Percentiles rank a stretch among this genome's conserved stretches.
Evolutionary conservation across 2,888 invertebrate species (phyloP).

Genomic region (Nasonovia ribisnigri): DNA sequence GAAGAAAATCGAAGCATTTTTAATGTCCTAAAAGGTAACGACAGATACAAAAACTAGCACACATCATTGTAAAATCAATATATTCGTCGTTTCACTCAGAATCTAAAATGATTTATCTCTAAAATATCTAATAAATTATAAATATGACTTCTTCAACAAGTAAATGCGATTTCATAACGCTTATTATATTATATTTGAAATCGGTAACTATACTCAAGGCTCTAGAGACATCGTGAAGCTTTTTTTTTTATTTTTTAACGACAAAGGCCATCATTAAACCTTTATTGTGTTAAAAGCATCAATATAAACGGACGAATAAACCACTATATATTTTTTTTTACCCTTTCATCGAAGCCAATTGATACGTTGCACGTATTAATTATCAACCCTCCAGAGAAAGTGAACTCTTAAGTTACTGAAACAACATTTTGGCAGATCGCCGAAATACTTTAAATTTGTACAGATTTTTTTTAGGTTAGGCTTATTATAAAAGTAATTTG

Average conservation of each 20-base stretch:
- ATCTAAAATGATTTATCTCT: no score
- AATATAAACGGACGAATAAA: constrained; percentile 24
- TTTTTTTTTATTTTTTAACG: constrained; percentile 24
- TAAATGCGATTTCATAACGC: constrained; percentile 17
- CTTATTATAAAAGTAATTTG: neutral
- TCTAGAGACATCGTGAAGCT: constrained; percentile 3
- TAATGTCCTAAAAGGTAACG: no score
- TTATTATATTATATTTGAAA: constrained; percentile 46
- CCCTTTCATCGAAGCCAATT: neutral
- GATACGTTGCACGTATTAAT: constrained; percentile 29
- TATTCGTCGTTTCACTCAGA: no score
- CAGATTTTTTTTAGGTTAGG: neutral
- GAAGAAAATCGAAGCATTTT: no score
- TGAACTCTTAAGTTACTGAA: constrained; percentile 30
- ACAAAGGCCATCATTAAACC: constrained; percentile 17
- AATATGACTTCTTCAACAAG: constrained; percentile 32
- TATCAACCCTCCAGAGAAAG: neutral
- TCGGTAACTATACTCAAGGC: neutral
- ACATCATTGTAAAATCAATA: no score
- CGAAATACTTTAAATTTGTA: neutral
- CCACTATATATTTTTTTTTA: constrained; percentile 16
- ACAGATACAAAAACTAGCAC: no score
- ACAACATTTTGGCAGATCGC: neutral
- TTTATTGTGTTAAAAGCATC: constrained; percentile 20
- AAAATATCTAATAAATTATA: neutral